Conservation (phyloP, 2,113 vertebrate species). For the Chascanopsetta lugubris region DNA sequence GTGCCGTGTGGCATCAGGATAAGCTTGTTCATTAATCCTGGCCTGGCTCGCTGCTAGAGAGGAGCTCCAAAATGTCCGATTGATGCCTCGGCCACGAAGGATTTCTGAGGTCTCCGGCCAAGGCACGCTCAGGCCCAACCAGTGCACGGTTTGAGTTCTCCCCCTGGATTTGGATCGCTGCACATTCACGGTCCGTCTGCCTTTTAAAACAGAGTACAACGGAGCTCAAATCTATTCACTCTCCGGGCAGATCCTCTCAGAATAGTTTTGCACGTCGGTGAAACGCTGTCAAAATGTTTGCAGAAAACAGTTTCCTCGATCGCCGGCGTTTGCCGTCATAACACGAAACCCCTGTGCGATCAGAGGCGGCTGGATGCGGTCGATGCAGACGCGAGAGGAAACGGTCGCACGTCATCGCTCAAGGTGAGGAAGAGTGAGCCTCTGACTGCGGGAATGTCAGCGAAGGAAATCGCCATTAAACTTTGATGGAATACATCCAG, state of each 20-base stretch:
- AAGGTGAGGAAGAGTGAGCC: slow-evolving; percentile 20
- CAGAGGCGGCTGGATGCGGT: not conserved
- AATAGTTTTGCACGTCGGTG: slow-evolving; percentile 21
- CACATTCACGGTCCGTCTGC: slow-evolving; percentile 10
- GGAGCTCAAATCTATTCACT: slow-evolving; percentile 23
- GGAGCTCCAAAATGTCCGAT: slow-evolving; percentile 46
- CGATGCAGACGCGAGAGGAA: slow-evolving; percentile 6
- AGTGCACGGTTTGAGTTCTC: slow-evolving; percentile 26
- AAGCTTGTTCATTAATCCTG: slow-evolving; percentile 62
- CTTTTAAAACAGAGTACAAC: slow-evolving; percentile 20
- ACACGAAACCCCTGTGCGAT: slow-evolving; percentile 23
- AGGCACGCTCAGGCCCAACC: slow-evolving; percentile 24
- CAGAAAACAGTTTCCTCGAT: slow-evolving; percentile 35
- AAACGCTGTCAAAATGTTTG: slow-evolving; percentile 45
- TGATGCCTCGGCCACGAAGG: slow-evolving; percentile 56
- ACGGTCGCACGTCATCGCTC: slow-evolving; percentile 15
- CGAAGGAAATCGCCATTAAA: slow-evolving; percentile 61
- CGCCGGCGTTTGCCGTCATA: slow-evolving; percentile 38
- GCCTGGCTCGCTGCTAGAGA: slow-evolving; percentile 36
- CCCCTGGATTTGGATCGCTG: slow-evolving; percentile 30
- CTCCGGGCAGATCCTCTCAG: not conserved
- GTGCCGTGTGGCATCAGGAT: slow-evolving; percentile 49
- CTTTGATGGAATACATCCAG: slow-evolving; percentile 56
- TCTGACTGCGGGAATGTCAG: slow-evolving; percentile 41
- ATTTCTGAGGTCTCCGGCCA: slow-evolving; percentile 54